Conservation (phyloP, 2,113 vertebrate genomes). For the Paraplagusia blochii region DNA sequence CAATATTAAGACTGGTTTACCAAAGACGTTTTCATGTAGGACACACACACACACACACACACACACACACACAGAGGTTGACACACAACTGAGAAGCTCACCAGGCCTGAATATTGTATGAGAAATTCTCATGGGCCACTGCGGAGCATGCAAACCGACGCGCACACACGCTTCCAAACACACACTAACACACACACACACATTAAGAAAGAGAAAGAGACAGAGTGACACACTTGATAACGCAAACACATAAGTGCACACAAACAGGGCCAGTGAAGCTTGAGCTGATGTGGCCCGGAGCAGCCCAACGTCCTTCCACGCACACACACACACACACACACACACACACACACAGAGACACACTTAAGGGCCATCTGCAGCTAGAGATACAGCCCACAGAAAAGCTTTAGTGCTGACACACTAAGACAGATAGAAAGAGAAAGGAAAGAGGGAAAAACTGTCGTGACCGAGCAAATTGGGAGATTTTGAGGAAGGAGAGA, state of each 20-base stretch:
- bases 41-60: constrained; percentile 28
- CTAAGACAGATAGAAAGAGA: constrained; percentile 40
- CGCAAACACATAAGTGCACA: constrained; percentile 60
- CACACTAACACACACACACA: constrained; percentile 19
- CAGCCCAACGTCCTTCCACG: constrained; percentile 54
- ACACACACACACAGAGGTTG: constrained; percentile 9
- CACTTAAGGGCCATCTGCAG: constrained; percentile 68
- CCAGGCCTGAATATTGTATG: constrained; percentile 72
- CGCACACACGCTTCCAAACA: constrained; percentile 13
- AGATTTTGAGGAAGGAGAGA: constrained; percentile 23
- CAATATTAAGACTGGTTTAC: constrained; percentile 13
- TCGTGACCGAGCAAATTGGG: constrained; percentile 35
- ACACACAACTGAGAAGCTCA: constrained; percentile 56
- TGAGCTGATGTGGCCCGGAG: constrained; percentile 69
- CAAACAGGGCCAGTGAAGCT: constrained; percentile 69
- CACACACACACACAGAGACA: constrained; percentile 26
- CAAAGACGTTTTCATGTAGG: constrained; percentile 43
- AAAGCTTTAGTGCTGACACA: constrained; percentile 61
- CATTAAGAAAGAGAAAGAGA: constrained; percentile 25
- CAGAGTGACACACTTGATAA: constrained; percentile 59
- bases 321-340: constrained; percentile 24
- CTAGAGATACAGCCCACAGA: constrained; percentile 64
- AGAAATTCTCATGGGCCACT: constrained; percentile 66
- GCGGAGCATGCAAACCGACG: constrained; percentile 49
- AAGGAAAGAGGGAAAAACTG: constrained; percentile 28